Conservation (phyloP, 2,113 vertebrate species). For the Syrmaticus mikado region DNA sequence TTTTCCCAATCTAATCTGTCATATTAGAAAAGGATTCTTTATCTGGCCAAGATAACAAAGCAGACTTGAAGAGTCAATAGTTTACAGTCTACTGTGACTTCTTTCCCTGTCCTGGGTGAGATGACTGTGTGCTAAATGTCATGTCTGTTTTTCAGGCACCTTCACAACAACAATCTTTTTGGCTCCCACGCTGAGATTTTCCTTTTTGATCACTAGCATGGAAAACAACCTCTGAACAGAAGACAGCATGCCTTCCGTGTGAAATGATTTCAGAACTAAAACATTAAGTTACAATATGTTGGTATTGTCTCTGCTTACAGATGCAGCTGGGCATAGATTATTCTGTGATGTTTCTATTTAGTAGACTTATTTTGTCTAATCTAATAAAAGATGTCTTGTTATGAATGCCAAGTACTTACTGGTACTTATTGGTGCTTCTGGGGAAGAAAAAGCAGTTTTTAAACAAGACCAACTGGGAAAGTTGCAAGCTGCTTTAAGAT, state of each 20-base stretch:
- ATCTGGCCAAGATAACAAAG: background rate
- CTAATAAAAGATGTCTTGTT: conserved; percentile 25
- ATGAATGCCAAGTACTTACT: conserved; percentile 6
- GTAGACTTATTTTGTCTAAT: background rate
- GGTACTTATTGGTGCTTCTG: background rate
- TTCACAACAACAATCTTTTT: background rate
- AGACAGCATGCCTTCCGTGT: background rate
- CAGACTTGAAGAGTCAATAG: background rate
- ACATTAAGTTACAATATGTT: background rate
- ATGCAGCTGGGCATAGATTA: background rate
- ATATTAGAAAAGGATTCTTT: background rate
- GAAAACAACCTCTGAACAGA: background rate
- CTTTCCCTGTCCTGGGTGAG: background rate
- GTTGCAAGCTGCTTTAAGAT: background rate
- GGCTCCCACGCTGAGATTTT: background rate
- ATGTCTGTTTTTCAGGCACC: background rate
- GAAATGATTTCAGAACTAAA: background rate
- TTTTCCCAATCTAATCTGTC: background rate
- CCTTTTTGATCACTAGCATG: background rate
- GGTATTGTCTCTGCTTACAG: background rate
- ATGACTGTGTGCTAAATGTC: background rate
- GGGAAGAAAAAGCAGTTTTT: background rate
- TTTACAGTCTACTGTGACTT: background rate
- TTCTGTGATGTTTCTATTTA: background rate
- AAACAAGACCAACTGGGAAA: background rate